Percentiles rank a stretch among this genome's conserved stretches.
These are phyloP conservation scores for Lipophrys pholis DNA, from an alignment of 2,113 vertebrate genomes.

Conservation along the genomic window DNA sequence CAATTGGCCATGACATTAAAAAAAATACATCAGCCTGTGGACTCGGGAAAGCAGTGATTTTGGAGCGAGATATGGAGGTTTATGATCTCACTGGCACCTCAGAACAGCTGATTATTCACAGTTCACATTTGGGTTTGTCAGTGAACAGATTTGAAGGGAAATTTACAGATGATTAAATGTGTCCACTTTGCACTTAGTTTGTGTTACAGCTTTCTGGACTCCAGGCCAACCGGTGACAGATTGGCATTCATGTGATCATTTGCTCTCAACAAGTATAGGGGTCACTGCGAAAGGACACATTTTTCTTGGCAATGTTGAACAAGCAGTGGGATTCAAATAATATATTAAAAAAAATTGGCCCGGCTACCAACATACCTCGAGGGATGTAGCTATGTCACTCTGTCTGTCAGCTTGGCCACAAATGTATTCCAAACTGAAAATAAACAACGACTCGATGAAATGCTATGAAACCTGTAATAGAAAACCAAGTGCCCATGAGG, in stretches of 20 bases:
- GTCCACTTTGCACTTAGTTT: constrained; percentile 30
- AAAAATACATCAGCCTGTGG: constrained; percentile 33
- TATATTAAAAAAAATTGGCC: neutral
- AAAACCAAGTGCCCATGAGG: neutral
- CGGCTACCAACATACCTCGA: neutral
- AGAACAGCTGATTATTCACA: constrained; percentile 15
- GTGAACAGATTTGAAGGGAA: neutral
- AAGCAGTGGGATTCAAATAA: constrained; percentile 6
- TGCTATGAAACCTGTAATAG: neutral
- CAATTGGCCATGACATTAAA: constrained; percentile 14
- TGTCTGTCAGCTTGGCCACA: neutral
- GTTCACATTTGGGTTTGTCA: constrained; percentile 25
- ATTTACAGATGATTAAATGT: constrained; percentile 29
- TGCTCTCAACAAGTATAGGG: constrained; percentile 9
- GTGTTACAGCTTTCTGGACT: constrained; percentile 23
- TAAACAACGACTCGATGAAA: neutral
- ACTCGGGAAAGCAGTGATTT: constrained; percentile 10
- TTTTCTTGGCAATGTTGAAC: constrained; percentile 25
- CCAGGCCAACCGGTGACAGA: constrained; percentile 23
- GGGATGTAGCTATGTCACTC: neutral
- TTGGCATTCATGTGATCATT: constrained; percentile 21
- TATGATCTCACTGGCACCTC: constrained; percentile 13
- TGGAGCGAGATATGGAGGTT: neutral
- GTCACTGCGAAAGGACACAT: constrained; percentile 6
- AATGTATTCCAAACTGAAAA: constrained; percentile 7